phyloP scores from a whole-genome alignment of 2,113 vertebrate species.

The Zeus faber region DNA sequence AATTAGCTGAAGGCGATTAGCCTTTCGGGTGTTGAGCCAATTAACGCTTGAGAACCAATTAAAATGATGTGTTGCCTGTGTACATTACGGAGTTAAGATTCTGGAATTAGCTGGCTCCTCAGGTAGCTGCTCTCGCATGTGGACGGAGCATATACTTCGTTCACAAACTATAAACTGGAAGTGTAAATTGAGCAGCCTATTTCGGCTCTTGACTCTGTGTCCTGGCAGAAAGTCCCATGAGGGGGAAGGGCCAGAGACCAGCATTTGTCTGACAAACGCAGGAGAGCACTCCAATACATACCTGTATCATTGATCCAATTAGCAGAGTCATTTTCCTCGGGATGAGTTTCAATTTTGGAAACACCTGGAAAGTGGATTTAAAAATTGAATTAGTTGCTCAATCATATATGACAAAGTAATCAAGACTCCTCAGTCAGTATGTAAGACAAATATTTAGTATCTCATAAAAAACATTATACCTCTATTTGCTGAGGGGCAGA shows the following conservation, averaged over 20 bases:
- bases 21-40: slow-evolving; percentile 5
- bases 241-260: slow-evolving; percentile 19
- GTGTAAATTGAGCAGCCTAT: slow-evolving; percentile 16
- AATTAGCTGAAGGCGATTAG: slow-evolving; percentile 23
- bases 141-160: too few relatives aligned
- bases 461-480: slow-evolving; percentile 74
- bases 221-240: slow-evolving; percentile 23
- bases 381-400: too few relatives aligned
- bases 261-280: slow-evolving; percentile 8
- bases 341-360: slow-evolving; percentile 87
- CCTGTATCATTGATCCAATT: slow-evolving; percentile 90
- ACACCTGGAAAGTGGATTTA: slow-evolving; percentile 80
- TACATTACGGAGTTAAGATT: slow-evolving; percentile 19
- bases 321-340: slow-evolving; percentile 88
- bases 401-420: too few relatives aligned
- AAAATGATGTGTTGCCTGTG: neutral
- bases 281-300: slow-evolving; percentile 49
- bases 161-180: too few relatives aligned
- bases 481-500: slow-evolving; percentile 89
- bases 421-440: too few relatives aligned
- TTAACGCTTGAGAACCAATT: slow-evolving; percentile 11
- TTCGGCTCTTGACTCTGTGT: neutral
- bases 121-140: slow-evolving; percentile 11
- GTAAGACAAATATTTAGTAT: too few relatives aligned
- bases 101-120: slow-evolving; percentile 19